A percentile compares a stretch with the other conserved stretches of the same genome.
These are phyloP conservation scores for Percina caprodes DNA, from an alignment of 2,113 vertebrate species.

Conservation along the genomic window DNA sequence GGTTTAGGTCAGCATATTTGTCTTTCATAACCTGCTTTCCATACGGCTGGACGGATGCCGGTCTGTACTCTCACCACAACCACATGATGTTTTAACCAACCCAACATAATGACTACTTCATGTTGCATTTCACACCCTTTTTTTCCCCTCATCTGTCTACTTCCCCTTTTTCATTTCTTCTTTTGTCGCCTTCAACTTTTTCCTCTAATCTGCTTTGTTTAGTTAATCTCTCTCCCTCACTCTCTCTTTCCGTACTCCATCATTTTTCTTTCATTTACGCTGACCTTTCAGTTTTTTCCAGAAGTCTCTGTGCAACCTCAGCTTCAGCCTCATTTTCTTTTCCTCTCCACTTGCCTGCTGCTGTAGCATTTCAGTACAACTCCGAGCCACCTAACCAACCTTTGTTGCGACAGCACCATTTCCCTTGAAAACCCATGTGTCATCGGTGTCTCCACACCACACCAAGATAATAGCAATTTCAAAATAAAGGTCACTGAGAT, in stretches of 20 bases:
- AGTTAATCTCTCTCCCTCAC: neutral
- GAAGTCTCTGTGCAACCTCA: constrained; percentile 43
- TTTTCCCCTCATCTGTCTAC: constrained; percentile 13
- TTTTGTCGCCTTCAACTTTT: constrained; percentile 11
- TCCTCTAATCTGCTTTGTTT: neutral
- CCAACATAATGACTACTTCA: constrained; percentile 37
- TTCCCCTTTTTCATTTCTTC: constrained; percentile 33
- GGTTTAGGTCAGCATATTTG: constrained; percentile 71
- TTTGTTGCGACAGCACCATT: constrained; percentile 58
- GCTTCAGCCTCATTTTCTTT: constrained; percentile 36
- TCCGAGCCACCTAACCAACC: constrained; percentile 37
- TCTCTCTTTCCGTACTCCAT: neutral
- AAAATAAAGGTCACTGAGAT: constrained; percentile 40
- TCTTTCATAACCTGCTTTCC: constrained; percentile 76
- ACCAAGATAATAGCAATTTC: constrained; percentile 42
- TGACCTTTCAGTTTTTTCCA: constrained; percentile 36
- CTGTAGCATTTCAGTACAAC: constrained; percentile 43
- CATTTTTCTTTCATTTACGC: constrained; percentile 23
- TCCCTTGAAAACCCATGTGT: constrained; percentile 48
- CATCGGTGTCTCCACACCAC: constrained; percentile 26
- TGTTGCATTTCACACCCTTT: constrained; percentile 57
- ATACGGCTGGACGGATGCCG: constrained; percentile 28
- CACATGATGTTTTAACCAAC: constrained; percentile 59
- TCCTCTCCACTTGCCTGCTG: neutral
- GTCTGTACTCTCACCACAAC: constrained; percentile 66